Conservation (phyloP, 2,113 vertebrate species). For the Neodon shergylaensis region DNA sequence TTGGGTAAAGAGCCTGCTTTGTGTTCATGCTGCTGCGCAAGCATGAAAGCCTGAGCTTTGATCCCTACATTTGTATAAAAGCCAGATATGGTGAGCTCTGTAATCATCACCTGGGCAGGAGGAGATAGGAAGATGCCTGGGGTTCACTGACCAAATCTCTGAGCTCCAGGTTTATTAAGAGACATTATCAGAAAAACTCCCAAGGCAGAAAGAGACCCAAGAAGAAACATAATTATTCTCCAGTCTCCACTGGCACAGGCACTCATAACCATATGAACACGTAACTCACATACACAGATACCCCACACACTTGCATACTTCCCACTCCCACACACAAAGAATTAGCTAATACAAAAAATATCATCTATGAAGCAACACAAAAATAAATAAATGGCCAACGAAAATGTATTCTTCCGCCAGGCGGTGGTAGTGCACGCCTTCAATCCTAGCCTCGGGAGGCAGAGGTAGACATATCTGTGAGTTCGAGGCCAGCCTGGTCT, state of each 20-base stretch:
- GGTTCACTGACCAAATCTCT: not conserved
- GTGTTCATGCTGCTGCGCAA: not conserved
- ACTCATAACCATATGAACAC: not conserved
- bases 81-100: not conserved
- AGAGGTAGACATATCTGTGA: too few species aligned
- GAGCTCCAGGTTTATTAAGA: not conserved
- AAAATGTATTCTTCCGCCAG: not conserved
- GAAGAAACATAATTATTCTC: not conserved
- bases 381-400: not conserved
- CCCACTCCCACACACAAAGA: not conserved
- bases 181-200: not conserved
- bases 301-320: too few species aligned
- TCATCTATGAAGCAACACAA: not conserved
- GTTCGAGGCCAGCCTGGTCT: too few species aligned
- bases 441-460: too few species aligned
- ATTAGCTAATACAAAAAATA: not conserved
- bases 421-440: too few species aligned
- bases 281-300: not conserved
- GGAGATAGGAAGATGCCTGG: not conserved
- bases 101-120: not conserved
- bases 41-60: not conserved
- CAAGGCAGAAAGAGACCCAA: not conserved
- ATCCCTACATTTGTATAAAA: not conserved
- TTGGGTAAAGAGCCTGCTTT: not conserved
- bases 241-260: not conserved